Base-by-base conservation (phyloP, 2,888 invertebrate species). In the Callosobruchus maculatus region DNA sequence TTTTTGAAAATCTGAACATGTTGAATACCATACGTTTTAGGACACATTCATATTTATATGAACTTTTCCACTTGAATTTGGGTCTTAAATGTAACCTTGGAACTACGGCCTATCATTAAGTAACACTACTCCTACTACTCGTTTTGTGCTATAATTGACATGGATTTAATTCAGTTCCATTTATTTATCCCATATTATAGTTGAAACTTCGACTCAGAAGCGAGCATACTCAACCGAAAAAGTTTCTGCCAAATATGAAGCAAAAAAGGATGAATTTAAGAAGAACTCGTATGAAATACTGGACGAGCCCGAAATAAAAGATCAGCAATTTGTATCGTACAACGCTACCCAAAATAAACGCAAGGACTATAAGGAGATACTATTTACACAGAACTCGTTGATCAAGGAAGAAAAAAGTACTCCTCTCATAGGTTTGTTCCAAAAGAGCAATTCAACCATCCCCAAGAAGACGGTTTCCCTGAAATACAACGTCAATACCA, bases 181-280 rank as follows among this genome's bases (percentile, higher is more conserved):
- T 26, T 7, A 26, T 26, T 26, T 26, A 4, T 2, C 26, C 26
- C 7, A 26, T 18, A n/a, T n/a, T n/a, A 49, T 49, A 49, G 49
- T 5, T 49, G 49, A 49, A 49, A 5, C 49, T 49, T 49, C 49
- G 18, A 18, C 18, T 5, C 49, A 7, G 49, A 49, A 1, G 49
- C 49, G 49, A 49, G 49, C 7, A 0, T 49, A 49, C 49, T 49
- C 49, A 13, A 49, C 49, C 49, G 13, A 49, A 49, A 18, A 49
- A 49, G 49, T 13, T 7, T 5, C 4, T 13, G 4, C 49, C 49
- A 49, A 49, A 18, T 49, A 13, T 13, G 49, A 49, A 18, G 49
- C 67, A 21, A 74, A 74, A 21, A 74, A 71, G 21, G 71, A 67
- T n/a, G 68, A 69, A 20, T 71, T 70, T 21, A 68, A 73, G 49